Percentiles rank a stretch among this genome's conserved stretches.
Evolutionary conservation across 2,888 invertebrate genomes (phyloP).

Genomic region (Drosophila lacicola): DNA sequence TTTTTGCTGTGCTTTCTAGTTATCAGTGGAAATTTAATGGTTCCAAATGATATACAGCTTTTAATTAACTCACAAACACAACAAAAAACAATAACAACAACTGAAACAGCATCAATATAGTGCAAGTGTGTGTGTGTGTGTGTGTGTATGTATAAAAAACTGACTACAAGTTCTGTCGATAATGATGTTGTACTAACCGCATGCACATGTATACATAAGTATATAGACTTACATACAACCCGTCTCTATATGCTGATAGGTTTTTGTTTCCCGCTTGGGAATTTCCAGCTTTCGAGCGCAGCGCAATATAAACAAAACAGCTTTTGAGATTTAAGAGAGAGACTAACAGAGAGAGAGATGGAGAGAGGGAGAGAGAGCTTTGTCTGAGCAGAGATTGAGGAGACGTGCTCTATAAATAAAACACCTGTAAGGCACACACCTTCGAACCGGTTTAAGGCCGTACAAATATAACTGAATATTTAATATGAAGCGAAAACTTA

Average conservation of each 20-base stretch:
- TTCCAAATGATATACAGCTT: conserved; percentile 52
- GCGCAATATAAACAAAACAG: conserved; percentile 45
- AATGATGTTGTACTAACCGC: conserved; percentile 44
- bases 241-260: conserved; percentile 55
- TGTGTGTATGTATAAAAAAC: not conserved
- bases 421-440: conserved; percentile 43
- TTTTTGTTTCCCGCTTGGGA: conserved; percentile 54
- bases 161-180: conserved; percentile 34
- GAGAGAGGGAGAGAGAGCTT: not conserved
- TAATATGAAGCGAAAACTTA: conserved; percentile 10
- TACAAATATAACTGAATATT: conserved; percentile 26
- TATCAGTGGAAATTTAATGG: conserved; percentile 42
- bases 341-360: not conserved
- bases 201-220: conserved; percentile 9
- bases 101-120: conserved; percentile 41
- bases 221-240: conserved; percentile 31
- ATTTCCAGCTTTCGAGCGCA: conserved; percentile 72
- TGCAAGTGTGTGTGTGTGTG: not conserved
- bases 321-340: conserved; percentile 19
- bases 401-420: conserved; percentile 48
- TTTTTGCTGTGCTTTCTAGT: conserved; percentile 15
- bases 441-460: conserved; percentile 45
- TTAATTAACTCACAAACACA: conserved; percentile 48
- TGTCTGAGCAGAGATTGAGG: conserved; percentile 12
- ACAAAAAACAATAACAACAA: conserved; percentile 21